phyloP scores from a whole-genome alignment of 2,797 vertebrate genomes.

The Myotis daubentonii region DNA sequence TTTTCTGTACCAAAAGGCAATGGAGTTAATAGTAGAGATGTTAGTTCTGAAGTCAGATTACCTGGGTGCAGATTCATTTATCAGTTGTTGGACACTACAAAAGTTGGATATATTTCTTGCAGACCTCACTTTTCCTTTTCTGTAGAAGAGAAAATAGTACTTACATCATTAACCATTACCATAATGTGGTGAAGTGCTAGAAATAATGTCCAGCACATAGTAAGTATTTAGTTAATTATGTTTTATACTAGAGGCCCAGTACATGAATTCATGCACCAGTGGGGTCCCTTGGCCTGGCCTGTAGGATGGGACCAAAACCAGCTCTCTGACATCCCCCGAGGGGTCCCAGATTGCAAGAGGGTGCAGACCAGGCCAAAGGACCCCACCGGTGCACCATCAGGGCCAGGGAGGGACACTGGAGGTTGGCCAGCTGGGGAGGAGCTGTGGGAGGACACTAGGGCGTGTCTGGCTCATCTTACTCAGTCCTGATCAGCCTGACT shows the following conservation, averaged over 20 bases:
- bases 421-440: no score
- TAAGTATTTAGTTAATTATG: neutral
- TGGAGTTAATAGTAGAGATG: neutral
- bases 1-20: neutral
- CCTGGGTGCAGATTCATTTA: neutral
- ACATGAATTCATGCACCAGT: no score
- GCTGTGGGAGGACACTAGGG: no score
- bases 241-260: neutral
- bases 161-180: neutral
- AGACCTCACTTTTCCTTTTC: neutral
- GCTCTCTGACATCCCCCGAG: no score
- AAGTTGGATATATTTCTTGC: neutral
- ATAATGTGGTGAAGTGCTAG: neutral
- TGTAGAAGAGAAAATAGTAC: neutral
- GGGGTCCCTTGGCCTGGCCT: no score
- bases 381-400: no score
- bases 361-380: no score
- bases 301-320: no score
- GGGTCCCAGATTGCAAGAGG: no score
- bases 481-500: no score
- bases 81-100: neutral
- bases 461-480: no score
- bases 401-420: no score
- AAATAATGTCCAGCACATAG: neutral
- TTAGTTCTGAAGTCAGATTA: neutral